Conservation (phyloP, 2,888 invertebrate species). For the Alentia gelatinosa region DNA sequence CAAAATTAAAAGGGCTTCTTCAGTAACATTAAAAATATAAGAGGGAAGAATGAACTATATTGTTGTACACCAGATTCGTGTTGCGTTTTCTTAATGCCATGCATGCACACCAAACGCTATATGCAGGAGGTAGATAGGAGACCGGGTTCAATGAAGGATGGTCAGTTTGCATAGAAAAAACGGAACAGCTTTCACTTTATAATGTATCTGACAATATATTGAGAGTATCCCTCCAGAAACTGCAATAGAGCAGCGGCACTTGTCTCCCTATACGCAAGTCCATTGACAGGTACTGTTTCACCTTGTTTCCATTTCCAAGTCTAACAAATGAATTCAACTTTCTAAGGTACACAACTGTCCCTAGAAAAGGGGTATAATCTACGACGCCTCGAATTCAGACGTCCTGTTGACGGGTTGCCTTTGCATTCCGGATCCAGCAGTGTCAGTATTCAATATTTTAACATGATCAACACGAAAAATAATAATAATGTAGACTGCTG, state of each 20-base stretch:
- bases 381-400: background rate
- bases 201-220: background rate
- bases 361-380: background rate
- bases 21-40: background rate
- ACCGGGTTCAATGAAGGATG: conserved; percentile 20
- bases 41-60: background rate
- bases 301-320: background rate
- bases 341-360: background rate
- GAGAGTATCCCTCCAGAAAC: background rate
- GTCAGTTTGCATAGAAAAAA: conserved; percentile 41
- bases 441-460: conserved; percentile 39
- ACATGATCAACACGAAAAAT: conserved; percentile 43
- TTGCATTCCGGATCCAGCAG: conserved; percentile 11
- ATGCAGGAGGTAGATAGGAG: background rate
- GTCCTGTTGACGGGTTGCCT: conserved; percentile 13
- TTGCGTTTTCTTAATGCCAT: background rate
- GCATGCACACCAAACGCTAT: background rate
- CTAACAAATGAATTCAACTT: conserved; percentile 28
- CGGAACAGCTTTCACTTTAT: background rate
- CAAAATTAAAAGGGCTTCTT: background rate
- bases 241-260: background rate
- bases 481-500: conserved; percentile 5
- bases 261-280: background rate
- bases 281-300: background rate
- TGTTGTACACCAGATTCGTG: background rate